A percentile compares a stretch with the other conserved stretches of the same genome.
phyloP scores from a whole-genome alignment of 30 jellyfish, hydroid and myxozoan genomes.

The Aurelia sp. region DNA sequence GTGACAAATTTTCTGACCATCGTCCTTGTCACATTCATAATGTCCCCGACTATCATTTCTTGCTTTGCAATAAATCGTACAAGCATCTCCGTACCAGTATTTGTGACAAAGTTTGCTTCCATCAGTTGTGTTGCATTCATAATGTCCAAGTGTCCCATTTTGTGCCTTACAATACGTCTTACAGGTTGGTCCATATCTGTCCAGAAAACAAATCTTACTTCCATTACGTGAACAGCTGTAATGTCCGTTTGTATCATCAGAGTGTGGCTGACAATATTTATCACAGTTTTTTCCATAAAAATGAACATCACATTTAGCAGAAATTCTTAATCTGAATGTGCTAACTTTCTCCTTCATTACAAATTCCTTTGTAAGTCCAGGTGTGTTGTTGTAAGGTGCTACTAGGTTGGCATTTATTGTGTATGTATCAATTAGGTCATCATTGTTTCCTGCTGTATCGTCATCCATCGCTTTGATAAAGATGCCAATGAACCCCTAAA shows the following conservation, averaged over 20 bases:
- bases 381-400: constrained; percentile 33
- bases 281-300: constrained; percentile 35
- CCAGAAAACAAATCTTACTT: constrained; percentile 18
- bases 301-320: constrained; percentile 35
- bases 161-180: constrained; percentile 17
- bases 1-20: constrained; percentile 54
- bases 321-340: constrained; percentile 3
- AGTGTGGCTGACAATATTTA: background rate
- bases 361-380: background rate
- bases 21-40: constrained; percentile 24
- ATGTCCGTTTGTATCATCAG: constrained; percentile 34
- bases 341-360: background rate
- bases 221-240: constrained; percentile 45
- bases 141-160: constrained; percentile 47
- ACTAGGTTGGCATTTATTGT: background rate
- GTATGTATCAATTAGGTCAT: constrained; percentile 51
- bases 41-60: constrained; percentile 34
- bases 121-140: constrained; percentile 36
- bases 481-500: constrained; percentile 39
- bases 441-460: constrained; percentile 22
- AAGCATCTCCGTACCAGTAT: constrained; percentile 64
- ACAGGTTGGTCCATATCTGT: constrained; percentile 41
- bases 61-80: constrained; percentile 49
- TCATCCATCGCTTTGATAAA: constrained; percentile 49
- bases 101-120: constrained; percentile 50